Evolutionary conservation across 2,113 vertebrate genomes (phyloP).

Genomic region (Chrysochloris asiatica): DNA sequence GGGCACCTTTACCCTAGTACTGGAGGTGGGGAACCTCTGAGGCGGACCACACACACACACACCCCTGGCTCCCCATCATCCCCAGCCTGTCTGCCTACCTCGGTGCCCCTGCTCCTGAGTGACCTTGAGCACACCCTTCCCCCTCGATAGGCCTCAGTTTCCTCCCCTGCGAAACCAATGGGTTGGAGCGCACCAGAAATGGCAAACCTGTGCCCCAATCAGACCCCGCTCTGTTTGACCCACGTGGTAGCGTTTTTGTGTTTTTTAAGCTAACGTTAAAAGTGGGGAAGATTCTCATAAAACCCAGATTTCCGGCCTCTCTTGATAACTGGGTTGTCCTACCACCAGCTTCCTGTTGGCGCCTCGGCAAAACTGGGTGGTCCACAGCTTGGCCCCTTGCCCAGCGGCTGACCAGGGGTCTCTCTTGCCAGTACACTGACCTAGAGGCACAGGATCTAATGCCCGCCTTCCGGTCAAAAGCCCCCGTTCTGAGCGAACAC

Average conservation of each 20-base stretch:
- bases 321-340: not conserved
- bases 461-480: not conserved
- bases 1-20: rapidly evolving
- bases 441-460: not conserved
- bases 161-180: not conserved
- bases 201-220: not conserved
- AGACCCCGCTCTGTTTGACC: not conserved
- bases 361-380: constrained; percentile 17
- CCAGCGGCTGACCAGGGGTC: not conserved
- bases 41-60: too few species aligned
- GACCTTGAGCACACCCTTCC: too few species aligned
- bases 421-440: not conserved
- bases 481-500: not conserved
- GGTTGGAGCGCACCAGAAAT: not conserved
- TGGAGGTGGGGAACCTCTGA: too few species aligned
- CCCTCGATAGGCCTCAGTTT: not conserved
- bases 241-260: not conserved
- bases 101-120: too few species aligned
- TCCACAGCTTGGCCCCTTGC: constrained; percentile 21
- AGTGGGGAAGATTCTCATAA: constrained; percentile 26
- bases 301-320: constrained; percentile 50
- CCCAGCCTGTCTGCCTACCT: not conserved
- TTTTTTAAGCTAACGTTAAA: constrained; percentile 29
- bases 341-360: not conserved
- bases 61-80: not conserved